Base-by-base conservation (phyloP, 2,888 invertebrate species). In the Caenorhabditis parvicauda region DNA sequence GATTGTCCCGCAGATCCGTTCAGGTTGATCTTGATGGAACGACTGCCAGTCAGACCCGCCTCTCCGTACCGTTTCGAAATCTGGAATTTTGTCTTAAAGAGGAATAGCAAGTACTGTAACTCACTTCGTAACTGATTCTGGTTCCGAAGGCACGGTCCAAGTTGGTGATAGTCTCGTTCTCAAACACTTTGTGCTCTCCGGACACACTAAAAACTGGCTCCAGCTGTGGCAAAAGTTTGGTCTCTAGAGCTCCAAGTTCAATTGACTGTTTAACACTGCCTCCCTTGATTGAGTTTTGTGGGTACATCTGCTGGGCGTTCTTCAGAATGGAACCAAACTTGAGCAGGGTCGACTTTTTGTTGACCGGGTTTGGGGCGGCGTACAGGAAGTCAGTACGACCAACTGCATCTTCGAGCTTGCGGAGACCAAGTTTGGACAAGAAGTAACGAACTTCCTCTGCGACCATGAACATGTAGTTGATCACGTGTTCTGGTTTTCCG, bases 1-100 rank as follows among this genome's bases (percentile, higher is more conserved):
- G 95, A 96, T 86, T 98, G 98, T 12, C 98, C 98, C 9, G 95
- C 98, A 2, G 94, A 92, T 17, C 98, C 98, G 43, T 85, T 88
- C 67, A 96, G 85, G 37, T 86, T 86, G 53, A 98, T 89, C 77
- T 89, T 87, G 65, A 95, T 89, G 88, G 69, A 68, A 5, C 72
- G 69, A 12, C 67, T 66, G 39, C 61, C 70, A 21, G 65, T 60
- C 7, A 81, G 61, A 22, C 80, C 81, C 1, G 51, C 56, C 47
- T 81, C 77, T 43, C 65, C 75, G 53, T 74, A 76, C 12, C 77
- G 61, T 51, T 73, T 73, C 5, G 77, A 80, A 53, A 77, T 66
- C 74, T 69, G n/a, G 21, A 67, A n/a, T n/a, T n/a, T n/a, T n/a
- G n/a, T n/a, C n/a, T n/a, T n/a, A n/a, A 43, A 41, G 54, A 19